These are phyloP conservation scores for Sandelia bainsii DNA, from an alignment of 2,797 vertebrate genomes.

Conservation along the genomic window DNA sequence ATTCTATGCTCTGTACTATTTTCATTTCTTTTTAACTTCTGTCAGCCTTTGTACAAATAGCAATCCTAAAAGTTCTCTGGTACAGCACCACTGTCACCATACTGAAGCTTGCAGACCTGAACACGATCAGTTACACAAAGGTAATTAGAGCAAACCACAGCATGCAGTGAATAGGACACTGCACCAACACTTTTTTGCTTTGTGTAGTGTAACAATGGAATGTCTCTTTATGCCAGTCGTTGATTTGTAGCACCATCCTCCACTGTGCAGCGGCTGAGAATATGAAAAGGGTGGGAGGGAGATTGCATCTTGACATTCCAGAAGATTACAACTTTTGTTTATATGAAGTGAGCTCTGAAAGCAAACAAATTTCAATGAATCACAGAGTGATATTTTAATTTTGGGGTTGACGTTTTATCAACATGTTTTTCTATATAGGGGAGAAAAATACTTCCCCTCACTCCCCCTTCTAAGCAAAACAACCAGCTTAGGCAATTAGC, in stretches of 20 bases:
- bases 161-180: neutral
- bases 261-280: slow-evolving; percentile 22
- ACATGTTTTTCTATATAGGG: too few relatives aligned
- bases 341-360: neutral
- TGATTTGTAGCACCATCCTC: slow-evolving; percentile 29
- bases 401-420: neutral
- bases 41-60: too few relatives aligned
- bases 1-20: too few relatives aligned
- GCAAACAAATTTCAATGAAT: neutral
- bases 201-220: slow-evolving; percentile 37
- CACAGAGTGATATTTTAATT: neutral
- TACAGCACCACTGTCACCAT: too few relatives aligned
- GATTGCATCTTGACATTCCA: neutral
- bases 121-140: slow-evolving; percentile 19
- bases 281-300: slow-evolving; percentile 1
- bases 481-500: too few relatives aligned
- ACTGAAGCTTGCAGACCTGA: too few relatives aligned
- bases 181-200: slow-evolving; percentile 41
- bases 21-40: too few relatives aligned
- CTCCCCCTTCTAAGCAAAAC: too few relatives aligned
- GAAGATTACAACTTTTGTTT: slow-evolving; percentile 16
- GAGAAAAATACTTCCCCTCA: too few relatives aligned
- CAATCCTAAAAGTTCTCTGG: too few relatives aligned
- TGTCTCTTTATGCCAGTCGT: slow-evolving; percentile 7
- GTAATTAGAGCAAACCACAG: slow-evolving; percentile 28